These are phyloP conservation scores for Catocala sponsa DNA, from an alignment of 2,888 invertebrate species.

Conservation along the genomic window DNA sequence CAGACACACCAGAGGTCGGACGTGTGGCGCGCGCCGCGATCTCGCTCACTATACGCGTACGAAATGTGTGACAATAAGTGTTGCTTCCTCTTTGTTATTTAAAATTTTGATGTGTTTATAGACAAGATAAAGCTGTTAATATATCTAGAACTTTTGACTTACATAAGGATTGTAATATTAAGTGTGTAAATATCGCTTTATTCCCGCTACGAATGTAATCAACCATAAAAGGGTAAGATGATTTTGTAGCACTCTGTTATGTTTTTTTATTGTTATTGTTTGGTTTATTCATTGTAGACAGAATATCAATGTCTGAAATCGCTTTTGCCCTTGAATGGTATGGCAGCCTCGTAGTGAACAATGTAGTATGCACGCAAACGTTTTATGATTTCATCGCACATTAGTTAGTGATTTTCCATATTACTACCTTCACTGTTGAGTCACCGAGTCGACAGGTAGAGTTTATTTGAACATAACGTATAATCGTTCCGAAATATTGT, in stretches of 20 bases:
- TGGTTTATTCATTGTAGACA: conserved; percentile 23
- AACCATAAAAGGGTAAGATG: conserved; percentile 60
- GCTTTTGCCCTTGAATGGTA: conserved; percentile 53
- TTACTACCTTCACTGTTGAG: conserved; percentile 56
- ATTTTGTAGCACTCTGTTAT: conserved; percentile 28
- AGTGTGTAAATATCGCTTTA: conserved; percentile 51
- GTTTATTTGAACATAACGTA: conserved; percentile 18
- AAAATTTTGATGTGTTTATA: conserved; percentile 72
- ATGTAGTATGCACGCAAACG: conserved; percentile 60
- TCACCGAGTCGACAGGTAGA: conserved; percentile 55
- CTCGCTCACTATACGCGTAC: conserved; percentile 70
- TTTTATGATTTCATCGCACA: conserved; percentile 58
- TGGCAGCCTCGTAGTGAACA: conserved; percentile 46
- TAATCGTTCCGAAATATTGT: neutral
- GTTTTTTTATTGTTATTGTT: conserved; percentile 28
- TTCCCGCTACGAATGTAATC: conserved; percentile 53
- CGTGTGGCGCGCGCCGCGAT: conserved; percentile 69
- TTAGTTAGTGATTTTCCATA: conserved; percentile 68
- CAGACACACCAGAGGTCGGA: conserved; percentile 69
- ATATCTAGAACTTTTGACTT: conserved; percentile 43
- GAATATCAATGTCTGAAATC: conserved; percentile 14
- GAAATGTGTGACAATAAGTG: conserved; percentile 88
- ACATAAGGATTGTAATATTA: conserved; percentile 36
- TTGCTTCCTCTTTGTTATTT: conserved; percentile 83
- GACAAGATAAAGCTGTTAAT: conserved; percentile 46